Percentiles rank a stretch among this genome's conserved stretches.
Evolutionary conservation across 2,888 invertebrate genomes (phyloP).

Genomic region (Leucania comma): DNA sequence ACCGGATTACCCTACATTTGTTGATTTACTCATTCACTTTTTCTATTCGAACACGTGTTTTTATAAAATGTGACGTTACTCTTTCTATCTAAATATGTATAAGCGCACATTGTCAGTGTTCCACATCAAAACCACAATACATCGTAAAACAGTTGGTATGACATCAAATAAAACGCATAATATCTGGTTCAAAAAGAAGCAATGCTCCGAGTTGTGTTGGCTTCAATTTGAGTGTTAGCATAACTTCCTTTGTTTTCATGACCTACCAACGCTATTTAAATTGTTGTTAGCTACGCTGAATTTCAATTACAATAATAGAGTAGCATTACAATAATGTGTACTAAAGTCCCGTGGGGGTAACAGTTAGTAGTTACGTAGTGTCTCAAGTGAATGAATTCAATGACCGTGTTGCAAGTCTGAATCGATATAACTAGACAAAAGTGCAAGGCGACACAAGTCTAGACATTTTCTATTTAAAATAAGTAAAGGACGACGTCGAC

Average conservation of each 20-base stretch:
- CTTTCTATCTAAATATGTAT: background rate
- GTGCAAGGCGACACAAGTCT: background rate
- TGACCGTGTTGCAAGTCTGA: background rate
- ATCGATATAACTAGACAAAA: background rate
- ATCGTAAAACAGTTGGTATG: conserved; percentile 8
- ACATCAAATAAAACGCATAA: background rate
- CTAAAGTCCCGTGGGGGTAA: background rate
- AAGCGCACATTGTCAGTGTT: conserved; percentile 1
- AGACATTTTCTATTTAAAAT: background rate
- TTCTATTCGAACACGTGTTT: background rate
- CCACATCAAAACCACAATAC: conserved; percentile 17
- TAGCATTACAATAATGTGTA: background rate
- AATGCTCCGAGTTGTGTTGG: background rate
- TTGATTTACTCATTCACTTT: background rate
- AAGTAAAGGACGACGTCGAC: background rate
- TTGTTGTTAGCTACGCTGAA: background rate
- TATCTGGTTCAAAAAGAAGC: background rate
- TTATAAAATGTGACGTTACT: no score
- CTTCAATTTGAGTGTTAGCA: background rate
- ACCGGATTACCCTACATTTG: background rate
- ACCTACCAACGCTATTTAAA: background rate
- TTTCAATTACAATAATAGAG: background rate
- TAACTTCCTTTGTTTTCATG: conserved; percentile 9
- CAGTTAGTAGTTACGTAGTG: background rate
- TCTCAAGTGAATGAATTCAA: background rate